Percentiles rank a stretch among this genome's conserved stretches.
phyloP scores from a whole-genome alignment of 2,797 vertebrate genomes.

The Pteronotus mesoamericanus region DNA sequence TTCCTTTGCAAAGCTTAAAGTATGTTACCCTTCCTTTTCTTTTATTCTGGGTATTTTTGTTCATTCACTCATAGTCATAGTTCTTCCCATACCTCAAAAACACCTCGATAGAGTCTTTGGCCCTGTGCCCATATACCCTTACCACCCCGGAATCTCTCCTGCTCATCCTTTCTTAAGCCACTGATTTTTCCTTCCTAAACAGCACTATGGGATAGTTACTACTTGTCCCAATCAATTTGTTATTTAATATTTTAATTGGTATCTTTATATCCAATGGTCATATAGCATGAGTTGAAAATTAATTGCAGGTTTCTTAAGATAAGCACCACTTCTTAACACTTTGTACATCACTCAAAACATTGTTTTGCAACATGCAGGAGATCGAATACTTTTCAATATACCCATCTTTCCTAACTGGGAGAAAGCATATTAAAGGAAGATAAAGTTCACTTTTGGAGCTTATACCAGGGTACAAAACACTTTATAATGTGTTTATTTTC shows the following conservation, averaged over 20 bases:
- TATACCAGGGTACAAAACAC: neutral
- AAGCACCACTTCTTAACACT: neutral
- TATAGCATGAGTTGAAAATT: neutral
- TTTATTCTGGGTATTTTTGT: neutral
- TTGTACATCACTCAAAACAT: neutral
- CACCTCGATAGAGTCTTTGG: neutral
- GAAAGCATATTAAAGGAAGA: neutral
- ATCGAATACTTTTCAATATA: neutral
- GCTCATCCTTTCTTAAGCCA: neutral
- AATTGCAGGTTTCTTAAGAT: neutral
- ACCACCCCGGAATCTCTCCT: neutral
- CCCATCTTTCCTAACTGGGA: neutral
- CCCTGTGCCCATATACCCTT: neutral
- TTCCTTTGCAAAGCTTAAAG: neutral
- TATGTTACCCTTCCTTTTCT: neutral
- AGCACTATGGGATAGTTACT: neutral
- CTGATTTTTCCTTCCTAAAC: neutral
- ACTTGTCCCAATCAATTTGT: neutral
- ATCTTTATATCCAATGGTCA: neutral
- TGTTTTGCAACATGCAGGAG: neutral
- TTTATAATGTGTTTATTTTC: neutral
- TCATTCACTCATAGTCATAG: neutral
- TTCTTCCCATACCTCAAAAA: neutral
- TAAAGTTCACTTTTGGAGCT: neutral
- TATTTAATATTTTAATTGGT: neutral